Base-by-base conservation (phyloP, 2,113 vertebrate genomes). In the Origma solitaria region DNA sequence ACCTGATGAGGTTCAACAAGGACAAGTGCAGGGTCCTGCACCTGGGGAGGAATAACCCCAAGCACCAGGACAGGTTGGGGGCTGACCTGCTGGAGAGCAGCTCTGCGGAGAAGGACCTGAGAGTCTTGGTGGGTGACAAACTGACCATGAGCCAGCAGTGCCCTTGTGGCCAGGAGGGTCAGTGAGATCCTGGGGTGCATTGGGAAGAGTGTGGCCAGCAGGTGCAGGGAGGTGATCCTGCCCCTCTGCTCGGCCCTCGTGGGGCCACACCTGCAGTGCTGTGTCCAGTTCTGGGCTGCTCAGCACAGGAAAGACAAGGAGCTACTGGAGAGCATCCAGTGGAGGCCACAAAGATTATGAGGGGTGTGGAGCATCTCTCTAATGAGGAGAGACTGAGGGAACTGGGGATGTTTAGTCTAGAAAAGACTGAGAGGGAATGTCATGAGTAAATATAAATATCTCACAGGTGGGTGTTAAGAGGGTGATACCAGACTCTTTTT, bases 1-100 rank as follows among this genome's bases (percentile, higher is more conserved):
- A 61, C 10, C 2, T 0, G 0, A 3, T 54, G 40, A 40, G n/a
- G 5, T 40, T 68, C n/a, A 35, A 0, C 13, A n/a, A 25, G 38
- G 38, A n/a, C 28, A 14, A 47, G 20, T 21, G 28, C 11, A n/a
- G 30, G 3, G 4, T 53, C 0, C 30, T 60, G 11, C 16, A 30
- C 2, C 3, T 53, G 20, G 30, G 38, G 17, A 53, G 11, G 30
- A 53, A 30, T 2, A 75, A 31, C 9, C 13, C 28, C 45, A 40
- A 40, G 15, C 11, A 4, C 44, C 51, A 88, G 28, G n/a, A 24
- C 4, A 45, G 60, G 18, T 20, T 73, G 50, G 44, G 18, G 3
- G 20, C 6, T 37, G 51, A 23, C 15, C 10, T 2, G 0, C 37
- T 58, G 16, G 27, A 30, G 19, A 38, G 33, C 53, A 88, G 33